These are phyloP conservation scores for Julus scanicus DNA, from an alignment of 2,888 invertebrate species.

Conservation along the genomic window DNA sequence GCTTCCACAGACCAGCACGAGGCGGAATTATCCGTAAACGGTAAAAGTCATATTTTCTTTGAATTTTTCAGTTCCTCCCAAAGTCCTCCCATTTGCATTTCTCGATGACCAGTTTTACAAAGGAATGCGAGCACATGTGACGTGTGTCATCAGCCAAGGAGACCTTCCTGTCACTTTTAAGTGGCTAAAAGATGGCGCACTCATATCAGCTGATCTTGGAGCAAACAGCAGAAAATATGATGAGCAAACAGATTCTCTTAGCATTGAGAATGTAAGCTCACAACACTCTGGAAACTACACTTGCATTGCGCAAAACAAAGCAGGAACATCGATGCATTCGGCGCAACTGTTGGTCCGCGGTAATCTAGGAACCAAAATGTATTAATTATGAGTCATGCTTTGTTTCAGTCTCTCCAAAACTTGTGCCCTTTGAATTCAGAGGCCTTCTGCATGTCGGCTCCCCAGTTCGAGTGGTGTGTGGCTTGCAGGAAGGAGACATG, in stretches of 20 bases:
- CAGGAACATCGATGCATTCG: conserved; percentile 48
- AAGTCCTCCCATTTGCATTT: conserved; percentile 56
- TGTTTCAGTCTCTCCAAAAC: conserved; percentile 77
- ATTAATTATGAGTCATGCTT: conserved; percentile 27
- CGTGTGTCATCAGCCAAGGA: conserved; percentile 59
- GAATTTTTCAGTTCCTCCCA: conserved; percentile 56
- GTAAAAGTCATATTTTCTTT: conserved; percentile 53
- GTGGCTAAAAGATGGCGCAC: conserved; percentile 65
- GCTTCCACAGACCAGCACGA: conserved; percentile 49
- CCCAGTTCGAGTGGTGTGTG: conserved; percentile 83
- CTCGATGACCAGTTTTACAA: conserved; percentile 58
- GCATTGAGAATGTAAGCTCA: conserved; percentile 56
- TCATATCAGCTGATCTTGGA: conserved; percentile 61
- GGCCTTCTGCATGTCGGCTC: conserved; percentile 84
- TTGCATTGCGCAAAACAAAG: conserved; percentile 53
- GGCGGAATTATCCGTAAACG: conserved; percentile 55
- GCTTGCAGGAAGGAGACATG: conserved; percentile 82
- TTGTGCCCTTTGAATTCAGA: conserved; percentile 86
- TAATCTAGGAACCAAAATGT: conserved; percentile 60
- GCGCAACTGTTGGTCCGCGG: conserved; percentile 56
- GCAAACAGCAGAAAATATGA: conserved; percentile 60
- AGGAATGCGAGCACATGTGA: conserved; percentile 56
- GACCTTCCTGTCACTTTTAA: conserved; percentile 64
- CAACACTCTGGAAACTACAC: conserved; percentile 57
- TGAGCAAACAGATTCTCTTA: conserved; percentile 55